Conservation (phyloP, 2,888 invertebrate genomes). For the Cryptops parisi region DNA sequence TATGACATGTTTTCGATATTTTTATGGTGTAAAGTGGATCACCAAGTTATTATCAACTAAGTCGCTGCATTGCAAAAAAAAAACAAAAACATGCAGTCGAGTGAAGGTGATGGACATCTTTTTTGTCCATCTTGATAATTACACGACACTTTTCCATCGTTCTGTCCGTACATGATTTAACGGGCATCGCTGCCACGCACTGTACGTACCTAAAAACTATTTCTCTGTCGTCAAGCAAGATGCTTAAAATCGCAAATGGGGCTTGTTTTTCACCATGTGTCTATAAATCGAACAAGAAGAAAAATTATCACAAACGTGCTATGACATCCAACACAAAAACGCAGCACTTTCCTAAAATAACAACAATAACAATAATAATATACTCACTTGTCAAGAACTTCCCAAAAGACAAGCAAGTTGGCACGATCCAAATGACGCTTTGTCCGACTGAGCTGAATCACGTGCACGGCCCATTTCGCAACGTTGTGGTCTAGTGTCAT, state of each 20-base stretch:
- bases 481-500: slow-evolving; percentile 90
- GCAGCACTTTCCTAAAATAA: not conserved
- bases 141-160: too few relatives aligned
- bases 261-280: slow-evolving; percentile 75
- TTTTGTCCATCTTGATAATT: too few relatives aligned
- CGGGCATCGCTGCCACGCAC: too few relatives aligned
- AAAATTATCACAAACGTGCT: not conserved
- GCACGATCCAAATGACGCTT: slow-evolving; percentile 96
- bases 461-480: slow-evolving; percentile 89
- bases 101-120: too few relatives aligned
- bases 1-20: too few relatives aligned
- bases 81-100: too few relatives aligned
- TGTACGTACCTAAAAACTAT: too few relatives aligned
- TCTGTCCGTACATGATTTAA: too few relatives aligned
- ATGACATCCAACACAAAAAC: not conserved
- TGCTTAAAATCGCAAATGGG: slow-evolving; percentile 57
- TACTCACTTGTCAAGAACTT: slow-evolving; percentile 77
- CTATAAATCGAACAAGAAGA: slow-evolving; percentile 41
- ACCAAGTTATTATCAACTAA: too few relatives aligned
- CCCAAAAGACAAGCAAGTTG: slow-evolving; percentile 92
- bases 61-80: too few relatives aligned
- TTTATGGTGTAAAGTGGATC: too few relatives aligned
- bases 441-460: slow-evolving; percentile 76
- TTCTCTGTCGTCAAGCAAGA: too few relatives aligned
- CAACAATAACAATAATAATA: slow-evolving; percentile 1